These are phyloP conservation scores for Festucalex cinctus DNA, from an alignment of 2,113 vertebrate species.

Conservation along the genomic window DNA sequence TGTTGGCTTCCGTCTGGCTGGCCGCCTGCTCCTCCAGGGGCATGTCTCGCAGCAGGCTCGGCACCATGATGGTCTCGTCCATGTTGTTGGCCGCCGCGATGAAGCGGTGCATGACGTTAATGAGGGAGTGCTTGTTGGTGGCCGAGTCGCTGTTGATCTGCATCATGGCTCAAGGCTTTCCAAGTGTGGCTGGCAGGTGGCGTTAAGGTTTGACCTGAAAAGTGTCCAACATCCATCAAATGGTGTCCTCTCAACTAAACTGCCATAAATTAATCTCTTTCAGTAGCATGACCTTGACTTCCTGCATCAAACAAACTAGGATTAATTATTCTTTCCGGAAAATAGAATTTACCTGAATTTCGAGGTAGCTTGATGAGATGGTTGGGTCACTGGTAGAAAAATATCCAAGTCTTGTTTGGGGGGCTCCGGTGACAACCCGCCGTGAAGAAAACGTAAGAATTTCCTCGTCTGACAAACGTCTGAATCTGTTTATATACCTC, in stretches of 20 bases:
- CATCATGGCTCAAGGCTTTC: slow-evolving; percentile 66
- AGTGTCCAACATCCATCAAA: not conserved
- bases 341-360: slow-evolving; percentile 49
- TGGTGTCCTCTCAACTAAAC: not conserved
- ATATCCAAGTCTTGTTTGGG: slow-evolving; percentile 9
- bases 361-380: slow-evolving; percentile 12
- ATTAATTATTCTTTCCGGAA: not conserved
- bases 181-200: slow-evolving; percentile 25
- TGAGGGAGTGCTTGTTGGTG: slow-evolving; percentile 76
- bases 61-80: slow-evolving; percentile 81
- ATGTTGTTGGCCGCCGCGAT: slow-evolving; percentile 80
- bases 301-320: not conserved
- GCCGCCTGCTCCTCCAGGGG: slow-evolving; percentile 68
- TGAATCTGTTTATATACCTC: slow-evolving; percentile 35
- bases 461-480: slow-evolving; percentile 11
- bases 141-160: slow-evolving; percentile 67
- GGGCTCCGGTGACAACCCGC: slow-evolving; percentile 15
- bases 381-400: not conserved
- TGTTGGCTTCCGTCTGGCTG: slow-evolving; percentile 44
- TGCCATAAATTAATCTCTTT: not conserved
- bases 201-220: slow-evolving; percentile 24
- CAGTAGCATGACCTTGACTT: slow-evolving; percentile 37
- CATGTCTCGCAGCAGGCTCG: slow-evolving; percentile 73
- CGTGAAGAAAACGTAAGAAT: slow-evolving; percentile 47
- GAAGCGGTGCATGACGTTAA: slow-evolving; percentile 80